Conservation (phyloP, 2,113 vertebrate genomes). For the Bubo blakistoni region DNA sequence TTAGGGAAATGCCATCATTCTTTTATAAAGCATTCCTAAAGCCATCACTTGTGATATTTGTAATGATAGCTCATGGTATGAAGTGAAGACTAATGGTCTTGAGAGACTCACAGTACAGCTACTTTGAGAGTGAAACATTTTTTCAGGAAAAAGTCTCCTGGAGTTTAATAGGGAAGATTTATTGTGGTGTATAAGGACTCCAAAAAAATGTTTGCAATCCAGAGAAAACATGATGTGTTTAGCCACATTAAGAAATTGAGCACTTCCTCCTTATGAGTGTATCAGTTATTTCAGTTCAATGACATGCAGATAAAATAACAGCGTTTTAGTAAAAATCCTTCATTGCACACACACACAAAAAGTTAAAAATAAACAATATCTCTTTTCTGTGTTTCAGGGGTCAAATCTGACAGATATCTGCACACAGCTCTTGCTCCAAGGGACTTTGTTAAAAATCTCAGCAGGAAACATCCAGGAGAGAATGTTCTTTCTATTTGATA, state of each 20-base stretch:
- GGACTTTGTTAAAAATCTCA: slow-evolving; percentile 95
- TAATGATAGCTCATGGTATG: neutral
- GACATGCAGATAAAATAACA: neutral
- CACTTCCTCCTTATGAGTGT: neutral
- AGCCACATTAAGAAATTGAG: neutral
- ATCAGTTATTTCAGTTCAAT: neutral
- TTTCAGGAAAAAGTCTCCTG: neutral
- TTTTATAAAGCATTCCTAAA: neutral
- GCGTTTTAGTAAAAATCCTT: neutral
- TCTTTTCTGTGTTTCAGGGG: slow-evolving; percentile 74
- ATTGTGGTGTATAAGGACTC: neutral
- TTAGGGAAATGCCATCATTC: neutral
- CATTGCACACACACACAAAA: neutral
- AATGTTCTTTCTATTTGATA: slow-evolving; percentile 98
- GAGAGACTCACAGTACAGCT: neutral
- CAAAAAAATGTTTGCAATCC: neutral
- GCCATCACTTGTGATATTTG: neutral
- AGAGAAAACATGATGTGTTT: neutral
- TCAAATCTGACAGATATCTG: slow-evolving; percentile 98
- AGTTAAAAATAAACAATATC: neutral
- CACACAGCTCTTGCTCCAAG: slow-evolving; percentile 92
- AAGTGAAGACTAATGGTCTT: neutral
- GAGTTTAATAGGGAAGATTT: neutral
- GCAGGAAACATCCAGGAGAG: slow-evolving; percentile 98
- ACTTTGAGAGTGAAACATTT: neutral